Base-by-base conservation (phyloP, 2,888 invertebrate species). In the Notodonta dromedarius region DNA sequence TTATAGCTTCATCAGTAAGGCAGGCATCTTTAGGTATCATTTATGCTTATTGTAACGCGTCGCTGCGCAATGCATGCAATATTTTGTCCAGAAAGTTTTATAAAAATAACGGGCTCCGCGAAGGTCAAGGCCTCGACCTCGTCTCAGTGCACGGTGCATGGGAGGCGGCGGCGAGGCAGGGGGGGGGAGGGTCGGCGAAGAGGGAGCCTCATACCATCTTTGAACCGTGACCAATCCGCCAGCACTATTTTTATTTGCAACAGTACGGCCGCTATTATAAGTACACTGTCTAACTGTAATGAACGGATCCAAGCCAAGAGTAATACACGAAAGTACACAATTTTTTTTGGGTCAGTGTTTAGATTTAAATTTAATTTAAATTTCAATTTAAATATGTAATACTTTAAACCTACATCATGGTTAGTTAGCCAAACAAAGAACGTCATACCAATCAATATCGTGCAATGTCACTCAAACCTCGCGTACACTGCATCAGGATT, bases 51-150 rank as follows among this genome's bases (percentile, higher is more conserved):
- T 44, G 9, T 13, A 44, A 13, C 13, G 11, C 9, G 40, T 40
- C 40, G 6, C 44, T 44, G 24, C 24, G 24, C 24, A 24, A 24
- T 24, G 24, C 24, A 24, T 24, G 24, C 24, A 24, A 24, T 24
- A 24, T 24, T 2, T 24, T 24, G 24, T 24, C 24, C 24, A 24
- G 24, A 24, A 24, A 24, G 24, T 1, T 9, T 44, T 12, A 9
- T 12, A 12, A 50, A 50, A 50, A 50, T 50, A 50, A 14, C 14
- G 50, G 4, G n/a, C 14, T 50, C 8, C 16, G 8, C 32, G 24
- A 24, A 24, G 24, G 51, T 52, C 32, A 52, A 52, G 51, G 32
- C 11, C 51, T n/a, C 24, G 32, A 52, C 51, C 51, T 24, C 51
- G 32, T 7, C 51, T 32, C 51, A 6, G 51, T 32, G 51, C 11